Evolutionary conservation across 2,888 invertebrate species (phyloP), one percentile per base, ranked within the genome.

Genomic region (Neuroscelio doddi): DNA sequence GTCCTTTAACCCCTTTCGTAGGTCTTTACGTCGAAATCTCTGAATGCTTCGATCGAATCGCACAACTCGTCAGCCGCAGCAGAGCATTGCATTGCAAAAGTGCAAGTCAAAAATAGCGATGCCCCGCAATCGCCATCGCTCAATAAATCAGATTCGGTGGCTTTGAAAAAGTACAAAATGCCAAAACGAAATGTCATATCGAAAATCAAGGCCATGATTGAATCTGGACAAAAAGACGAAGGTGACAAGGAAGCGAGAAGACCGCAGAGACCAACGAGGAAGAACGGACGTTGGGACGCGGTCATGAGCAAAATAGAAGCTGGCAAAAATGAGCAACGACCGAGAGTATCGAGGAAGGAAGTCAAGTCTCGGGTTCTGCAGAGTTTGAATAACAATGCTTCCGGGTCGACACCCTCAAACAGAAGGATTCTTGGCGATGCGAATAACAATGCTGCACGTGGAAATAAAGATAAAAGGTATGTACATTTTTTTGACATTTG

Each of bases 301-400:
- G 94, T 95, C 45, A 91, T 93, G 90, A 93, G 91, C 84, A 92
- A 92, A 84, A 93, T 93, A 64, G 90, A 91, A 36, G 90, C 90
- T 69, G 90, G 89, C 62, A 90, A 91, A 74, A 88, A 86, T 45
- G 92, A 93, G 73, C 90, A 89, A 72, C 90, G 90, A 75, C 87
- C 88, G 30, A 92, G 92, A 79, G 89, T 91, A 8, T 90, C 91
- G 70, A 86, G 90, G 70, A 94, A 93, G 85, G 95, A 96, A 82
- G 92, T 96, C 27, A 96, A 96, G 85, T 94, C 96, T 41, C 93
- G 94, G 85, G 92, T 95, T 63, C 62, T 82, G 7, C 82, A 83
- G 34, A 78, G 71, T 26, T 58, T 83, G 8, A 73, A 73, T 5
- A 77, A 79, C 29, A 69, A 74, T 1, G 63, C 74, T 0, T 71